Evolutionary conservation across 2,797 vertebrate genomes (phyloP).

Genomic region (Phoeniculus purpureus): DNA sequence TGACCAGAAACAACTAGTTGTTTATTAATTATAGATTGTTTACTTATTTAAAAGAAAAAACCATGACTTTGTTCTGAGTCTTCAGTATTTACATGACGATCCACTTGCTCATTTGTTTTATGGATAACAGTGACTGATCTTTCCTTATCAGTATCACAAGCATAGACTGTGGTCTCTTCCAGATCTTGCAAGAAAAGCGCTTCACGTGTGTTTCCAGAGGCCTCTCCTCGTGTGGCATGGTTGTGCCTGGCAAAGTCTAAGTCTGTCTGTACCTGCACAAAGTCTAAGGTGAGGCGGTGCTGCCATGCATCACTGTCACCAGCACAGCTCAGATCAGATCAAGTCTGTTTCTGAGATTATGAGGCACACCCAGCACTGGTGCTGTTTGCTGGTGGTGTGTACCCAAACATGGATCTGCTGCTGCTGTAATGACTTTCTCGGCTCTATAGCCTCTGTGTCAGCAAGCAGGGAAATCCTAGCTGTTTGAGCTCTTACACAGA

Average conservation of each 20-base stretch:
- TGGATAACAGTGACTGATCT: neutral
- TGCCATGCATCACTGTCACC: neutral
- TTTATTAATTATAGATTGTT: neutral
- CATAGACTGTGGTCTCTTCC: neutral
- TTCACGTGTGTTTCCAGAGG: neutral
- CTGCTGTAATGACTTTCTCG: neutral
- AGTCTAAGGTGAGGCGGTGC: neutral
- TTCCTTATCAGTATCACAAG: neutral
- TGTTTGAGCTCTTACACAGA: neutral
- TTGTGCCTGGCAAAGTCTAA: neutral
- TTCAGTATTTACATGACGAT: neutral
- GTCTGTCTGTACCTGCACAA: too few relatives aligned
- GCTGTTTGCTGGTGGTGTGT: neutral
- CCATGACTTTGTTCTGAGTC: neutral
- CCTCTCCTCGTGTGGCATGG: accelerated
- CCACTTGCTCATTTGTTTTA: neutral
- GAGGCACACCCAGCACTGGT: neutral
- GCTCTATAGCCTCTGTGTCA: neutral
- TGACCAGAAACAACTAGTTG: neutral
- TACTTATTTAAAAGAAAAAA: neutral
- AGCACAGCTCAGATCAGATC: neutral
- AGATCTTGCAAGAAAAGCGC: neutral
- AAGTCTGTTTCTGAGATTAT: neutral
- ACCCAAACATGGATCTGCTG: neutral
- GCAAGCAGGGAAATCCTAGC: neutral